These are phyloP conservation scores for Mantis religiosa DNA, from an alignment of 2,888 invertebrate genomes.

Conservation along the genomic window DNA sequence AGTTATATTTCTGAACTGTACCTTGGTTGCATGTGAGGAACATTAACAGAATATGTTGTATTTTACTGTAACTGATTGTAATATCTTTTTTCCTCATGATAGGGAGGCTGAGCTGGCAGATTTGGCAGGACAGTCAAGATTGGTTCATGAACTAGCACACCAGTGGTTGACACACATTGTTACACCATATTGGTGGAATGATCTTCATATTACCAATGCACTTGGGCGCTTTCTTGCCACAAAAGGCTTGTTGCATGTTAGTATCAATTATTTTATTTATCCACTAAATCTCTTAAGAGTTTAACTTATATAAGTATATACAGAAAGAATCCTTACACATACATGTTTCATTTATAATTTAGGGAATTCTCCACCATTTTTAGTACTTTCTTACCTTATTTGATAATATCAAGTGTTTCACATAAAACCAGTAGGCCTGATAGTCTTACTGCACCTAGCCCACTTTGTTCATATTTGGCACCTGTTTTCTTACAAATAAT, in stretches of 20 bases:
- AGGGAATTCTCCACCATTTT: too few species aligned
- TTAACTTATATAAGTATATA: too few species aligned
- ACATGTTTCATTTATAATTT: too few species aligned
- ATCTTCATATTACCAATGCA: conserved; percentile 72
- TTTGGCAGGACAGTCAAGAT: conserved; percentile 16
- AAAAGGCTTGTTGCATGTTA: neutral
- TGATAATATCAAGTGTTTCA: too few species aligned
- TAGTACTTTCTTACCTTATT: too few species aligned
- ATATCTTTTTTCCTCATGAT: conserved; percentile 32
- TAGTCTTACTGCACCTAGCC: too few species aligned
- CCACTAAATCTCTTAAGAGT: too few species aligned
- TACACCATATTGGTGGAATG: conserved; percentile 71
- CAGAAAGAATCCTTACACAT: too few species aligned
- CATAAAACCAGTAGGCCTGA: too few species aligned
- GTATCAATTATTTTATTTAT: neutral
- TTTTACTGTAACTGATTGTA: neutral
- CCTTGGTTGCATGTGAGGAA: neutral
- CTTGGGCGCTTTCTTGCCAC: conserved; percentile 49
- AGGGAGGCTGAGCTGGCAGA: conserved; percentile 67
- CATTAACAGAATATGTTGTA: neutral
- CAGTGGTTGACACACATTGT: conserved; percentile 76
- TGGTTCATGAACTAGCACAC: conserved; percentile 63
- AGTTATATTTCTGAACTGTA: neutral
- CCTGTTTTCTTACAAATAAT: too few species aligned
- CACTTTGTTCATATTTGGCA: too few species aligned